These are phyloP conservation scores for Phortica variegata DNA, from an alignment of 1,140 invertebrate species.

Conservation along the genomic window DNA sequence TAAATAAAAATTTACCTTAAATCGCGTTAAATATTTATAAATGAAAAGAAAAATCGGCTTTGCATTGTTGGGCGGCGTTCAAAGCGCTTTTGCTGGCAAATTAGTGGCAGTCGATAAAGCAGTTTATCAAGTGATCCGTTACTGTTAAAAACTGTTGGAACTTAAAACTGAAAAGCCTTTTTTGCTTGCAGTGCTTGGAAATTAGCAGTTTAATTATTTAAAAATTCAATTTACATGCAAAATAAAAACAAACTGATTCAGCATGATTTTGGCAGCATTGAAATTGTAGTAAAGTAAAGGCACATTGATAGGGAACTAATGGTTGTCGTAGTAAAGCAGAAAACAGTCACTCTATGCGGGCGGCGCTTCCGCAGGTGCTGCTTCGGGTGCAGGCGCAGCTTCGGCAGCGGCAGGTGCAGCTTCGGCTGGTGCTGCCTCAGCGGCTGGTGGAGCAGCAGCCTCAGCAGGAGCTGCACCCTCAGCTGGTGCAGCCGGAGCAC, in stretches of 20 bases:
- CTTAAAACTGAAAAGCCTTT: too few relatives aligned
- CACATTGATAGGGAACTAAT: too few relatives aligned
- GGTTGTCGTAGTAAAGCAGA: slow-evolving; percentile 2
- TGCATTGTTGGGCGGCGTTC: slow-evolving; percentile 7
- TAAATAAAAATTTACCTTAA: slow-evolving; percentile 44
- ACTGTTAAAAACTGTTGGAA: too few relatives aligned
- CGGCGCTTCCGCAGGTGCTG: slow-evolving; percentile 49
- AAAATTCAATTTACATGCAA: slow-evolving; percentile 29
- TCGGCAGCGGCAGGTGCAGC: slow-evolving; percentile 20
- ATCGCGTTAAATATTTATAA: too few relatives aligned
- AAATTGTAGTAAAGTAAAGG: too few relatives aligned
- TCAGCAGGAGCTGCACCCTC: slow-evolving; percentile 32
- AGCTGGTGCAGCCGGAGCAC: slow-evolving; percentile 41
- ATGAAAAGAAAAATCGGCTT: too few relatives aligned
- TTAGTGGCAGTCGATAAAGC: too few relatives aligned
- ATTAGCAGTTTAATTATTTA: too few relatives aligned
- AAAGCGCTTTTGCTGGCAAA: too few relatives aligned
- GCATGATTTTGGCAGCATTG: slow-evolving; percentile 33
- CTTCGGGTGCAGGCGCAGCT: slow-evolving; percentile 14
- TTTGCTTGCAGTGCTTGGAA: too few relatives aligned
- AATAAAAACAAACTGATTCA: slow-evolving; percentile 27
- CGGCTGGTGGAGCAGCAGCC: slow-evolving; percentile 22
- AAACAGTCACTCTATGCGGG: slow-evolving; percentile 34
- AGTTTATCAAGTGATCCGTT: too few relatives aligned
- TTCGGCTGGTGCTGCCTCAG: slow-evolving; percentile 20